Evolutionary conservation across 2,113 vertebrate species (phyloP), one percentile per base, ranked within the genome.

Genomic region (Pterocles orientalis): DNA sequence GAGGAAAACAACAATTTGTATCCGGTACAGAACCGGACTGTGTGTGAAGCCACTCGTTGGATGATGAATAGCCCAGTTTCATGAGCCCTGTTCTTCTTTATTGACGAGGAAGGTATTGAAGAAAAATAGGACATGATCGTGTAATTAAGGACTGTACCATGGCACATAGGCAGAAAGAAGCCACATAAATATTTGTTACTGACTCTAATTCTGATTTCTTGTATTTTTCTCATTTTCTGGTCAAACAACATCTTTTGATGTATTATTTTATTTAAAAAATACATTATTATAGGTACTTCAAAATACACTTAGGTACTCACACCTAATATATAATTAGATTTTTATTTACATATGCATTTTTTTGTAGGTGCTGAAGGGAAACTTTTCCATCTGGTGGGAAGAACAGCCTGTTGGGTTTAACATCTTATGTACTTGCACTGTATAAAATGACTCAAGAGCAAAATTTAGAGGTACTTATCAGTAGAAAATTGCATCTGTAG

Each of bases 381-480:
- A 48, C 61, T 80, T 83, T 88, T 95, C 80, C 69, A 85, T 91
- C 79, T 77, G 73, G 61, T 73, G 79, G 48, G 31, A 71, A 73
- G 54, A 88, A 71, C 9, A 62, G 13, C 64, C 78, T 82, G 51
- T 84, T 85, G 28, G 47, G 34, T 94, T 88, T 87, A 95, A 43
- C 79, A 47, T 73, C 79, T 90, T 80, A 80, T 43, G 43, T 58
- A 62, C 79, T 88, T 90, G n/a, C 11, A 45, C 7, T 71, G 34
- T 72, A n/a, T 88, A 23, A 93, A 90, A 95, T 64, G 80, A 90
- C 87, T 79, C 62, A 50, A 75, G 90, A 87, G 84, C 54, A 96
- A 95, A 95, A 87, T 94, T 80, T 95, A 80, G 79, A 94, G 60
- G 88, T 72, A 91, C 24, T 95, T 53, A 82, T 92, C 68, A 95